phyloP scores from a whole-genome alignment of 2,797 vertebrate genomes.

The Molossus alvarezi region DNA sequence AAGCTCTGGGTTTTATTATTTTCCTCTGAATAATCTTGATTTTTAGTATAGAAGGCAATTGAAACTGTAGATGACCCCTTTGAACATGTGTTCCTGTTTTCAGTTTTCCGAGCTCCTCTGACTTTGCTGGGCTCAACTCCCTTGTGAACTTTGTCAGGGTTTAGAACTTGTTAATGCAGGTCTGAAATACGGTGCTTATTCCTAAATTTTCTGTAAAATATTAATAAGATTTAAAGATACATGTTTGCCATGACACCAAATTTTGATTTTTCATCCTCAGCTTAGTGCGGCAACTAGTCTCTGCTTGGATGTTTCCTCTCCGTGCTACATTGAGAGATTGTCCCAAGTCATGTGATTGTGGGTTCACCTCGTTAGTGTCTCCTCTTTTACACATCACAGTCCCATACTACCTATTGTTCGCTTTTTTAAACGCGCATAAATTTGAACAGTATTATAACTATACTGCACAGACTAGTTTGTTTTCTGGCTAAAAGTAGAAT shows the following conservation, averaged over 20 bases:
- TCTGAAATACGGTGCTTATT: not conserved
- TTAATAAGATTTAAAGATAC: not conserved
- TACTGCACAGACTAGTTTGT: not conserved
- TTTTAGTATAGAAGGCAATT: not conserved
- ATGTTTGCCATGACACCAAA: not conserved
- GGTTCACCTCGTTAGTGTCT: not conserved
- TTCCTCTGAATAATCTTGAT: not conserved
- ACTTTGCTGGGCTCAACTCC: not conserved
- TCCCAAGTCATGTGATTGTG: not conserved
- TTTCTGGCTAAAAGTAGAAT: not conserved
- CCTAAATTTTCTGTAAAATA: not conserved
- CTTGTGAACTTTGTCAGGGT: not conserved
- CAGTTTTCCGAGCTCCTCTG: not conserved
- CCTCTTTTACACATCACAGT: not conserved
- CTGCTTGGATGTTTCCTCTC: constrained; percentile 21
- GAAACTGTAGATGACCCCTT: not conserved
- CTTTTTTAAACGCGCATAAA: not conserved
- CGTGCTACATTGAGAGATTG: not conserved
- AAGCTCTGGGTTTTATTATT: not conserved
- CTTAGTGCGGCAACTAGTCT: not conserved
- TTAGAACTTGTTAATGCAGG: not conserved
- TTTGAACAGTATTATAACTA: not conserved
- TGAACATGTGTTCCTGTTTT: not conserved
- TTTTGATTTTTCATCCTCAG: not conserved
- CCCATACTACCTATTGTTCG: not conserved